A percentile compares a stretch with the other conserved stretches of the same genome.
phyloP scores from a whole-genome alignment of 2,113 vertebrate genomes.

The Brachypteracias leptosomus region DNA sequence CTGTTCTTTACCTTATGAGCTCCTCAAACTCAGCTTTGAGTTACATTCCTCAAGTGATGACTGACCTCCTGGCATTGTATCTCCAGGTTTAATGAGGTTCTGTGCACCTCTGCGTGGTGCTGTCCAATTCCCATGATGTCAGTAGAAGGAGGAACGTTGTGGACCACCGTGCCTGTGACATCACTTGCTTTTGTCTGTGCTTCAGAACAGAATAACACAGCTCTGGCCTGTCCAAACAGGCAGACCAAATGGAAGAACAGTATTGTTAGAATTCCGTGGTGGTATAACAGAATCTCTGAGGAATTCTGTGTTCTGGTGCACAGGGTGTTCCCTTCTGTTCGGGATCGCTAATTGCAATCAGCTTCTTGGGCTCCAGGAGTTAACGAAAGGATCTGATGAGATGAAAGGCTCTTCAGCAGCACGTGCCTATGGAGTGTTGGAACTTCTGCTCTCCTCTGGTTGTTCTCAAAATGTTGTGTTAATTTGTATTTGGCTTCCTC shows the following conservation, averaged over 20 bases:
- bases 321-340: neutral
- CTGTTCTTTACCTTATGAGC: neutral
- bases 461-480: neutral
- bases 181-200: neutral
- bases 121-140: rapidly evolving
- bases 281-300: neutral
- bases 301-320: neutral
- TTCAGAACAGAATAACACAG: neutral
- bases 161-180: neutral
- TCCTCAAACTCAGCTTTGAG: neutral
- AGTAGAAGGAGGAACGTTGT: rapidly evolving
- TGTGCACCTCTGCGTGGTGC: rapidly evolving
- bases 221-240: neutral
- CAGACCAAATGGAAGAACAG: neutral
- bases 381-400: neutral
- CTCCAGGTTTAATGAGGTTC: neutral
- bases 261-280: neutral
- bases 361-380: neutral
- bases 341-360: neutral
- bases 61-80: rapidly evolving
- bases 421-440: neutral
- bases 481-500: neutral
- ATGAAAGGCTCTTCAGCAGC: neutral
- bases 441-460: neutral
- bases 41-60: rapidly evolving